Percentiles rank a stretch among this genome's conserved stretches.
These are phyloP conservation scores for Alviniconcha strummeri DNA, from an alignment of 2,888 invertebrate species.

Conservation along the genomic window DNA sequence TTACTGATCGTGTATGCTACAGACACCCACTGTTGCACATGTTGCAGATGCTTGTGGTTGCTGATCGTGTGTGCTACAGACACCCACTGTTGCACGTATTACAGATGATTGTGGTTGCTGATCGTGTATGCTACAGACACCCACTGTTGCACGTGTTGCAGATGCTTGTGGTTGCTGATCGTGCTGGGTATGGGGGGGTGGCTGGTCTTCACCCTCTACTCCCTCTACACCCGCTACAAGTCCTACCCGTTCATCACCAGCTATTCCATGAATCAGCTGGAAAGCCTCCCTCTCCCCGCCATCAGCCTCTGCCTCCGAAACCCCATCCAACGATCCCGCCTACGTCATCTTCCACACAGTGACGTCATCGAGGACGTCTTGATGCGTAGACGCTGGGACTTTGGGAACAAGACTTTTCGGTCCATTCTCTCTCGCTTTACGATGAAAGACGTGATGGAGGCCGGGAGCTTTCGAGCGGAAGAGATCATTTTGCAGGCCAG, in stretches of 20 bases:
- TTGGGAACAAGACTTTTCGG: background rate
- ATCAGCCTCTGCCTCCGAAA: background rate
- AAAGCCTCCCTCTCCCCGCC: background rate
- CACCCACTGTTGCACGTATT: too few relatives aligned
- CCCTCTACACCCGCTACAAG: background rate
- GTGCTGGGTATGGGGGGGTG: background rate
- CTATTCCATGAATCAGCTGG: background rate
- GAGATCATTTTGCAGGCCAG: background rate
- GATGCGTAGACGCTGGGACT: background rate
- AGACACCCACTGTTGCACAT: too few relatives aligned
- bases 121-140: too few relatives aligned
- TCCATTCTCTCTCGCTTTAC: background rate
- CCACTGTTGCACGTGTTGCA: background rate
- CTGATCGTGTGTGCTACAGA: too few relatives aligned
- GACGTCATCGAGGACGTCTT: background rate
- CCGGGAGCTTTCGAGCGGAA: background rate
- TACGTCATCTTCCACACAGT: background rate
- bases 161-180: background rate
- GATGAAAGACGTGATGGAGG: background rate
- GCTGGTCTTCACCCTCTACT: background rate
- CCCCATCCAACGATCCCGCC: background rate
- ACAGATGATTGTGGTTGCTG: too few relatives aligned
- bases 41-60: too few relatives aligned
- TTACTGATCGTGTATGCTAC: too few relatives aligned
- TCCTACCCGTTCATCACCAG: conserved; percentile 1